phyloP scores from a whole-genome alignment of 2,113 vertebrate species.

The Saccopteryx leptura region DNA sequence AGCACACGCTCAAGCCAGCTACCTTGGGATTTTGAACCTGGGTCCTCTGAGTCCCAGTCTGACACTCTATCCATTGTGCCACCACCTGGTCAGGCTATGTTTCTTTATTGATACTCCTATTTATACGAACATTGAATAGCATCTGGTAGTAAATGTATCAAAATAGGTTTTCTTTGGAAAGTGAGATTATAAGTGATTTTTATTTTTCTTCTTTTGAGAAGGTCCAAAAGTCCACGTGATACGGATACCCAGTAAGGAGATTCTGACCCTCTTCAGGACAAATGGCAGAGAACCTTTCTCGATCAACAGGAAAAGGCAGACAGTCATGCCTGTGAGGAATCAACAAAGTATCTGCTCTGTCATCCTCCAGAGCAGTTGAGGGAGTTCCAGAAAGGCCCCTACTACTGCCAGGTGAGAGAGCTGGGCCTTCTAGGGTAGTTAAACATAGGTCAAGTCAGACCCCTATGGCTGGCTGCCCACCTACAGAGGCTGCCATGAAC shows the following conservation, averaged over 20 bases:
- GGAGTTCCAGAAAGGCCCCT: neutral
- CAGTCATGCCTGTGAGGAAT: neutral
- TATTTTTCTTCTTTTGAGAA: neutral
- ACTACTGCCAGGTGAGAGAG: neutral
- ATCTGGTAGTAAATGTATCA: neutral
- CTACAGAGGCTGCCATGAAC: neutral
- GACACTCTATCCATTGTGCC: too few relatives aligned
- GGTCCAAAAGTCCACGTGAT: neutral
- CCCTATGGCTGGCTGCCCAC: neutral
- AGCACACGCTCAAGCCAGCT: too few relatives aligned
- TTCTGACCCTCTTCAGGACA: neutral
- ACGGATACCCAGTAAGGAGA: neutral
- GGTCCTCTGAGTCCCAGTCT: too few relatives aligned
- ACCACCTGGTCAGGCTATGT: too few relatives aligned
- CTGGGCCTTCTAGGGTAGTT: neutral
- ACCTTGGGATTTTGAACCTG: too few relatives aligned
- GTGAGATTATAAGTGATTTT: neutral
- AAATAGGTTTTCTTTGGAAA: neutral
- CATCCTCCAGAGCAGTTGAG: neutral
- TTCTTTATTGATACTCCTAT: neutral
- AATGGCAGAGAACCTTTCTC: neutral
- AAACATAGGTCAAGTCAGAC: neutral
- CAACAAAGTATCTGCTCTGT: neutral
- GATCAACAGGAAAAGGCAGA: neutral
- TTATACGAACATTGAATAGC: neutral